Conservation (phyloP, 2,797 vertebrate genomes). For the Lutjanus campechanus region DNA sequence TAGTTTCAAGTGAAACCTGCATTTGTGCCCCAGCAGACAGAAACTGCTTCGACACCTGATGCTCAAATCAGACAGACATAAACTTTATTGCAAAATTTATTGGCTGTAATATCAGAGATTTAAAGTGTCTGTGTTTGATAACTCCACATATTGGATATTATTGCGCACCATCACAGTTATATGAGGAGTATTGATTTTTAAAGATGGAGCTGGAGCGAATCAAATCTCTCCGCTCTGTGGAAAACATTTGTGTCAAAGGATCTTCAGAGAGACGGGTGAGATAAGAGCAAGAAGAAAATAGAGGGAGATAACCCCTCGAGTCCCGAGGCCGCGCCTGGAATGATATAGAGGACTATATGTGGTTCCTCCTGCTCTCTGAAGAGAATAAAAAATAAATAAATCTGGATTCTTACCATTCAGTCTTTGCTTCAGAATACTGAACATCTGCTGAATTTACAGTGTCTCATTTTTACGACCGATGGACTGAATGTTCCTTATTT, state of each 20-base stretch:
- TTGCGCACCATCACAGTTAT: background rate
- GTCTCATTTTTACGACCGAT: no score
- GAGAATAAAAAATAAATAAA: no score
- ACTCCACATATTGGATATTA: background rate
- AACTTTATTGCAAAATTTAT: background rate
- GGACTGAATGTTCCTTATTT: no score
- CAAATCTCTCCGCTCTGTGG: background rate
- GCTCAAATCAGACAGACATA: background rate
- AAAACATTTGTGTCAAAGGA: background rate
- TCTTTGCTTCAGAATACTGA: no score
- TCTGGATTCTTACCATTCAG: no score
- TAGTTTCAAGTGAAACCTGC: no score
- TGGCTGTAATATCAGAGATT: background rate
- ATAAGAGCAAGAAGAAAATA: background rate
- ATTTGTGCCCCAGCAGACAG: no score
- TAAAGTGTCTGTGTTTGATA: background rate
- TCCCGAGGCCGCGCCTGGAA: no score
- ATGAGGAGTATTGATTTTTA: slow-evolving; percentile 23
- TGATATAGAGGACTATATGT: no score
- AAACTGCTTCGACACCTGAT: no score
- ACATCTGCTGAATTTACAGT: no score
- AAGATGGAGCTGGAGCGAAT: background rate
- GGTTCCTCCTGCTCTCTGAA: no score
- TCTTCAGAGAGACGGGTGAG: background rate
- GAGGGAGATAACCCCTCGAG: background rate